Percentiles rank a stretch among this genome's conserved stretches.
These are phyloP conservation scores for Manis javanica DNA, from an alignment of 2,797 vertebrate genomes.

Conservation along the genomic window DNA sequence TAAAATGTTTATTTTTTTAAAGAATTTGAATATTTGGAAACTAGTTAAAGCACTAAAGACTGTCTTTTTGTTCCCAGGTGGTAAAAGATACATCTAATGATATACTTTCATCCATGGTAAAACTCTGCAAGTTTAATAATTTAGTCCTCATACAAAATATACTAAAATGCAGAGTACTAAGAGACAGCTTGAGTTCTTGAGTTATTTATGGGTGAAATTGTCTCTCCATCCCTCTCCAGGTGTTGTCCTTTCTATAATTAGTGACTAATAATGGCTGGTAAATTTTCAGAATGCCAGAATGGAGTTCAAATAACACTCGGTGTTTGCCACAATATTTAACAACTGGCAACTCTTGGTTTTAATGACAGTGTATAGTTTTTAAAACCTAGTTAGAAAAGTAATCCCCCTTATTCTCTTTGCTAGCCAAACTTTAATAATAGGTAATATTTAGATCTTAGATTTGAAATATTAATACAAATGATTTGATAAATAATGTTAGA, in stretches of 20 bases:
- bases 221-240: not conserved
- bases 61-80: slow-evolving; percentile 22
- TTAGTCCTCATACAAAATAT: not conserved
- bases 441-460: not conserved
- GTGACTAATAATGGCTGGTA: not conserved
- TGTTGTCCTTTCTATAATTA: not conserved
- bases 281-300: slow-evolving; percentile 1
- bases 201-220: not conserved
- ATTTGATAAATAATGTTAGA: not conserved
- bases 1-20: not conserved
- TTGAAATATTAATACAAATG: not conserved
- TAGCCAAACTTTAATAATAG: not conserved
- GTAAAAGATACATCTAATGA: not conserved
- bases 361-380: not conserved
- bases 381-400: not conserved
- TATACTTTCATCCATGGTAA: not conserved
- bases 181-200: not conserved
- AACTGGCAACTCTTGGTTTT: not conserved
- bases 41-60: not conserved
- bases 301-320: not conserved
- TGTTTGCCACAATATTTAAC: not conserved
- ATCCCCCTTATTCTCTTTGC: not conserved
- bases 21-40: slow-evolving; percentile 36
- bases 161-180: not conserved
- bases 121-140: slow-evolving; percentile 15